phyloP scores from a whole-genome alignment of 2,113 vertebrate species.

The Craseonycteris thonglongyai region DNA sequence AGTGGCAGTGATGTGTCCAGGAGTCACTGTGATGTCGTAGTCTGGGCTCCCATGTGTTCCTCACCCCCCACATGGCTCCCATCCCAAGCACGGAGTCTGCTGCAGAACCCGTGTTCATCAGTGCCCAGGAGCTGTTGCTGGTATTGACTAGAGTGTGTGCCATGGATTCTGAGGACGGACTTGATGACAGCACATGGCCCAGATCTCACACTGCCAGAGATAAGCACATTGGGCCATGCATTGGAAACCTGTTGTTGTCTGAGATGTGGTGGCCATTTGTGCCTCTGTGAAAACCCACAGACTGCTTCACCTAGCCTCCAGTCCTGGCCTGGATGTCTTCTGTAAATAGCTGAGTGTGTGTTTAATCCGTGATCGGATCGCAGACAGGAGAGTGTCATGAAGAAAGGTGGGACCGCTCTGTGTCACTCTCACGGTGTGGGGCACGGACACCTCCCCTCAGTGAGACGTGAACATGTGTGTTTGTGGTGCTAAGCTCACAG shows the following conservation, averaged over 20 bases:
- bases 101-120: conserved; percentile 48
- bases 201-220: conserved; percentile 51
- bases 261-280: neutral
- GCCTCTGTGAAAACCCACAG: neutral
- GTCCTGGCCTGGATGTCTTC: neutral
- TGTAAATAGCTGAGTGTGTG: neutral
- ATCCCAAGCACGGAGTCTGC: conserved; percentile 14
- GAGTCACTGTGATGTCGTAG: conserved; percentile 59
- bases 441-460: neutral
- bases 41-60: conserved; percentile 29
- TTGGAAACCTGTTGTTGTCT: conserved; percentile 19
- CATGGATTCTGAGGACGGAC: conserved; percentile 45
- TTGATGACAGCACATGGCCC: neutral
- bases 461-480: neutral
- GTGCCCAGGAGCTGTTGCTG: conserved; percentile 44
- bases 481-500: neutral
- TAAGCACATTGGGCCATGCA: neutral
- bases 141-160: conserved; percentile 57
- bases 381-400: neutral
- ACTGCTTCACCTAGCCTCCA: neutral
- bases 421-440: neutral
- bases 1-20: neutral
- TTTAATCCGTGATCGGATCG: neutral
- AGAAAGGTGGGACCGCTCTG: neutral
- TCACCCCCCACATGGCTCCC: conserved; percentile 46